Conservation (phyloP, 2,888 invertebrate species). For the Epirrhoe alternata region DNA sequence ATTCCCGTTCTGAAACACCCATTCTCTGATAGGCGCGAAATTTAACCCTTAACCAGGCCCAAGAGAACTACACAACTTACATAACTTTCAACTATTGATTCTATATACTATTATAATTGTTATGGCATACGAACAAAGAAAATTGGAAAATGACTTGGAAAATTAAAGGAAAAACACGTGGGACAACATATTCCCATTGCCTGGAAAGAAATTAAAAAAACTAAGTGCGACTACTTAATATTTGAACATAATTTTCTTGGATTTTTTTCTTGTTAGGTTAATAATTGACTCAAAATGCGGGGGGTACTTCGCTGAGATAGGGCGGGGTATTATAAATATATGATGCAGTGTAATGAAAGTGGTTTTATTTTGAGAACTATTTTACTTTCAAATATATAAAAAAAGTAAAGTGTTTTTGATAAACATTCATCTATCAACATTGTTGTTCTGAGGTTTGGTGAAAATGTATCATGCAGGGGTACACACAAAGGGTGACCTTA, state of each 20-base stretch:
- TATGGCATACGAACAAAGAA: slow-evolving; percentile 25
- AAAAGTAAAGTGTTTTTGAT: slow-evolving; percentile 29
- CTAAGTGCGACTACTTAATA: background rate
- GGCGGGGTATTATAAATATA: slow-evolving; percentile 28
- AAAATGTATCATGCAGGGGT: slow-evolving; percentile 33
- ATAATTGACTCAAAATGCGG: slow-evolving; percentile 6
- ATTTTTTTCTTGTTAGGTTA: no score
- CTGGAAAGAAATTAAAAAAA: background rate
- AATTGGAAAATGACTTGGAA: slow-evolving; percentile 18
- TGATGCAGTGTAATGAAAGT: slow-evolving; percentile 29
- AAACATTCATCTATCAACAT: slow-evolving; percentile 29
- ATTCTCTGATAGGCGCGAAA: no score
- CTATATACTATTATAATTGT: no score
- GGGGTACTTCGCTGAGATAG: slow-evolving; percentile 4
- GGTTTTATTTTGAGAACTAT: slow-evolving; percentile 32
- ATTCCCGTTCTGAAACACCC: no score
- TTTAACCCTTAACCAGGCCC: slow-evolving; percentile 17
- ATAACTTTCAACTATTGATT: slow-evolving; percentile 30
- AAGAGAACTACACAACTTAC: slow-evolving; percentile 30
- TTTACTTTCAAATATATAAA: slow-evolving; percentile 29
- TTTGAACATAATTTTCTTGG: slow-evolving; percentile 2
- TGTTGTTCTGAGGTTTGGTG: slow-evolving; percentile 35
- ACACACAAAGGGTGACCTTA: slow-evolving; percentile 28
- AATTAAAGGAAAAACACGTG: slow-evolving; percentile 20
- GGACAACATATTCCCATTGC: slow-evolving; percentile 22